A percentile compares a stretch with the other conserved stretches of the same genome.
Conservation (phyloP, 2,113 vertebrate genomes). For the Ceyx cyanopectus region DNA sequence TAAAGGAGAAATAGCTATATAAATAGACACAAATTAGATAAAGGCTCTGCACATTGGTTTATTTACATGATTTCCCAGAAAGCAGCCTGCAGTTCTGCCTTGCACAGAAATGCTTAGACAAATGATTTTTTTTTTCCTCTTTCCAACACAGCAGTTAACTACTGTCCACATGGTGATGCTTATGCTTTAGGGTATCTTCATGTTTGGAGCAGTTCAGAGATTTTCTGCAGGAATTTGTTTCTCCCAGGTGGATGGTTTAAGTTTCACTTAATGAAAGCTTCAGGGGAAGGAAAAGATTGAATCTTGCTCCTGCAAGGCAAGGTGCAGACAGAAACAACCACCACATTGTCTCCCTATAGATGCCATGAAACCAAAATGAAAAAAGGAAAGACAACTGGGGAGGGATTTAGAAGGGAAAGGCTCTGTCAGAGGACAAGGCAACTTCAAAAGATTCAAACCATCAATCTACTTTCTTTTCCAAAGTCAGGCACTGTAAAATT, state of each 20-base stretch:
- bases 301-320: not conserved
- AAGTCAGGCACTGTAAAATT: not conserved
- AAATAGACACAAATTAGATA: not conserved
- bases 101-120: not conserved
- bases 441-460: not conserved
- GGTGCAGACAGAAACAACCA: not conserved
- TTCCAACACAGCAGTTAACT: conserved; percentile 18
- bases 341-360: not conserved
- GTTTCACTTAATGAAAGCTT: conserved; percentile 21
- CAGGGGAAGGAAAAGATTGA: not conserved
- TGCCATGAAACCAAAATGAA: conserved; percentile 6
- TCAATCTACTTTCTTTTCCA: not conserved
- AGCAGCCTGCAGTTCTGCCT: not conserved
- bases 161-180: not conserved
- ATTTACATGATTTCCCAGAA: not conserved
- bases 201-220: conserved; percentile 32
- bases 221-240: conserved; percentile 29
- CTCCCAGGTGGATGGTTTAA: conserved; percentile 40
- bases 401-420: not conserved
- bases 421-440: not conserved
- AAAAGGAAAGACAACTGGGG: not conserved
- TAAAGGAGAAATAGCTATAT: not conserved
- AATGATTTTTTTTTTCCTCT: not conserved
- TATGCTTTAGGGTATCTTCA: conserved; percentile 15
- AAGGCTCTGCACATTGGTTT: not conserved